These are phyloP conservation scores for Thunnus albacares DNA, from an alignment of 2,797 vertebrate genomes.

Conservation along the genomic window DNA sequence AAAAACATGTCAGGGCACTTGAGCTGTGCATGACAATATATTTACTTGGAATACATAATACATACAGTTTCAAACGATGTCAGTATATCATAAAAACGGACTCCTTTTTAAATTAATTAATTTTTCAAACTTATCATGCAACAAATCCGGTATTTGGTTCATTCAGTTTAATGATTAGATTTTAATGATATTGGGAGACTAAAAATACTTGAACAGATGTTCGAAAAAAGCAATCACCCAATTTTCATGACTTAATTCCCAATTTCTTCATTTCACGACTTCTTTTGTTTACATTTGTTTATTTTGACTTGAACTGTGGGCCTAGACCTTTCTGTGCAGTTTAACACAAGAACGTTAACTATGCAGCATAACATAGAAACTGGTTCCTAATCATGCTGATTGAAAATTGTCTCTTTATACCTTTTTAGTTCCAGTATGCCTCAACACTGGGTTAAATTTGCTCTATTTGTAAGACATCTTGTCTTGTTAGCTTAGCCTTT, in stretches of 20 bases:
- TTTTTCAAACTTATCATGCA: constrained; percentile 8
- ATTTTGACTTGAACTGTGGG: not conserved
- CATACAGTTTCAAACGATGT: not conserved
- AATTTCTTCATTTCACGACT: not conserved
- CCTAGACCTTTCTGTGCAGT: not conserved
- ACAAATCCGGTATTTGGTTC: constrained; percentile 9
- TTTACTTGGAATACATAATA: constrained; percentile 16
- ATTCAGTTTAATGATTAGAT: constrained; percentile 14
- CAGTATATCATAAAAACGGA: not conserved
- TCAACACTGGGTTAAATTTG: too few relatives aligned
- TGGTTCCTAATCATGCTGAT: too few relatives aligned
- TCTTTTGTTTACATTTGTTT: not conserved
- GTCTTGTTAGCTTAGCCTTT: too few relatives aligned
- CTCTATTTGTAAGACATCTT: too few relatives aligned
- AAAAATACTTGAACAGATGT: constrained; percentile 49
- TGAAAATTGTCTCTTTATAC: too few relatives aligned
- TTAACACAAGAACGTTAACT: not conserved
- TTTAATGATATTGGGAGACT: constrained; percentile 26
- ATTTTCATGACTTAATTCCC: not conserved
- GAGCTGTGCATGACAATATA: constrained; percentile 12
- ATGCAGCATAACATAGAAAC: too few relatives aligned
- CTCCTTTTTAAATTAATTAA: not conserved
- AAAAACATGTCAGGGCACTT: constrained; percentile 34
- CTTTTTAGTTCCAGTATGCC: too few relatives aligned
- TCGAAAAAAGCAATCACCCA: constrained; percentile 20